Percentiles rank a stretch among this genome's conserved stretches.
phyloP scores from a whole-genome alignment of 1,140 invertebrate genomes.

The Ceratoteleas bidentatus region DNA sequence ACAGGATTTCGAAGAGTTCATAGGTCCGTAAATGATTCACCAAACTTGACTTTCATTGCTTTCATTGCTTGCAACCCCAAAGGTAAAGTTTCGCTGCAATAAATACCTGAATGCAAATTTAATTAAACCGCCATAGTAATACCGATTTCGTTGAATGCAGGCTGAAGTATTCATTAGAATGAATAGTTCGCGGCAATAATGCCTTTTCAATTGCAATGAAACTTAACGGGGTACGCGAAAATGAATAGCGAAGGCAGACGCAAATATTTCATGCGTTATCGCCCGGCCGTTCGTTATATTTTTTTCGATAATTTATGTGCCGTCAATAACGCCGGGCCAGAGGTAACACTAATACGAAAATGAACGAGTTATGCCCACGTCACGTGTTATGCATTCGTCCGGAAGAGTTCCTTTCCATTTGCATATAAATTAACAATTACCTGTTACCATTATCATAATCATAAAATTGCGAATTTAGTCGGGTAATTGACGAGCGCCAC shows the following conservation, averaged over 20 bases:
- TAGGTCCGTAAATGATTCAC: too few relatives aligned
- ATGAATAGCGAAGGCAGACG: background rate
- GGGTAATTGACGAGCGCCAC: background rate
- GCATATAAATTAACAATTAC: slow-evolving; percentile 46
- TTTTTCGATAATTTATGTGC: slow-evolving; percentile 27
- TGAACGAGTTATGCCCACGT: slow-evolving; percentile 22
- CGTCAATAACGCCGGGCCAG: slow-evolving; percentile 11
- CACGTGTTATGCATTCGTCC: slow-evolving; percentile 13
- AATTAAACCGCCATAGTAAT: background rate
- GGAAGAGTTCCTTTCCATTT: slow-evolving; percentile 7
- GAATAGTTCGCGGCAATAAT: background rate
- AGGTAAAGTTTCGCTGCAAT: background rate
- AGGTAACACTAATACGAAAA: slow-evolving; percentile 20
- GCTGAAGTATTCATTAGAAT: background rate
- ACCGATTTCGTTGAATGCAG: background rate
- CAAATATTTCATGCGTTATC: background rate
- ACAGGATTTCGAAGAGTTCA: too few relatives aligned
- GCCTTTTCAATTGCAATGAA: background rate
- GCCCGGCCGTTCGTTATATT: background rate
- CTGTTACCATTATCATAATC: slow-evolving; percentile 35
- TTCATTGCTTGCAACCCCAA: too few relatives aligned
- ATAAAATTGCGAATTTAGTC: slow-evolving; percentile 24
- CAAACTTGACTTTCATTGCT: too few relatives aligned
- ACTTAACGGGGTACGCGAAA: background rate
- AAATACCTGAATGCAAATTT: background rate